A percentile compares a stretch with the other conserved stretches of the same genome.
Evolutionary conservation across 2,888 invertebrate species (phyloP).

Genomic region (Pollenia angustigena): DNA sequence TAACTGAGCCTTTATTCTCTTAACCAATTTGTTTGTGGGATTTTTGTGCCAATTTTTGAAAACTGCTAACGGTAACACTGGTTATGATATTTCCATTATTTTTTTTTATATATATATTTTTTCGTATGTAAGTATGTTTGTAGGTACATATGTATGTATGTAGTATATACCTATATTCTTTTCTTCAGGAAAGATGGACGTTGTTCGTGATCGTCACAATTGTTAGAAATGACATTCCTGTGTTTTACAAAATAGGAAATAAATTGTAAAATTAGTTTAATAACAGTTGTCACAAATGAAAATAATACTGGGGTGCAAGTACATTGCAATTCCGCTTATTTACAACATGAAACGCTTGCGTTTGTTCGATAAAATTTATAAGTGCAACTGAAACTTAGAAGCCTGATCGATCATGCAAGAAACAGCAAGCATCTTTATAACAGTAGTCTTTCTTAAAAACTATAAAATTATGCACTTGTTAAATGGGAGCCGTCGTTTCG

Average conservation of each 20-base stretch:
- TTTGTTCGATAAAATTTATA: background rate
- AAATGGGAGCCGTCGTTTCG: background rate
- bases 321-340: constrained; percentile 26
- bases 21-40: too few relatives aligned
- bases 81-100: too few relatives aligned
- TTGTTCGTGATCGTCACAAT: background rate
- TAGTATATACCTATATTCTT: too few relatives aligned
- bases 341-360: background rate
- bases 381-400: background rate
- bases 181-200: too few relatives aligned
- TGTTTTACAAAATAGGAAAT: constrained; percentile 42
- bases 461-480: constrained; percentile 6
- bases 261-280: constrained; percentile 47
- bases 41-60: too few relatives aligned
- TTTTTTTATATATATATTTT: too few relatives aligned
- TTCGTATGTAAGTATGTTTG: too few relatives aligned
- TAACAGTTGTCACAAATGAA: constrained; percentile 34
- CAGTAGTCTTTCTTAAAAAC: background rate
- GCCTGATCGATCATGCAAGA: constrained; percentile 12
- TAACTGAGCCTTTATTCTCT: too few relatives aligned
- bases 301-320: constrained; percentile 28
- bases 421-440: background rate
- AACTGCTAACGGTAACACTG: too few relatives aligned
- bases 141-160: too few relatives aligned
- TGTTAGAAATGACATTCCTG: constrained; percentile 41